These are phyloP conservation scores for Tetraneura akinire DNA, from an alignment of 1,140 invertebrate genomes.

Conservation along the genomic window DNA sequence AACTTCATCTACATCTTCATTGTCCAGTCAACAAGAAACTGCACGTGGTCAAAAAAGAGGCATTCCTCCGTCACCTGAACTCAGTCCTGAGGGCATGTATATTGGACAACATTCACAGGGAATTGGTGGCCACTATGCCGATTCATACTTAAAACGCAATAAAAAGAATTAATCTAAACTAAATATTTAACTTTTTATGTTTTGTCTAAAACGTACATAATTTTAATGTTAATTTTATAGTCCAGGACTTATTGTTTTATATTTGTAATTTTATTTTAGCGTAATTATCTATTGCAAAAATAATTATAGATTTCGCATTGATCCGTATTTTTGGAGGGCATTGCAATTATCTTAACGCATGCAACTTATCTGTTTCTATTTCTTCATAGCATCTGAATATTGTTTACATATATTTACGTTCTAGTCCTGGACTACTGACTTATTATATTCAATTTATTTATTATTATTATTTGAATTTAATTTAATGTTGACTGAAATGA, in stretches of 20 bases:
- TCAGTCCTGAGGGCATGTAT: slow-evolving; percentile 62
- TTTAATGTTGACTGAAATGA: slow-evolving; percentile 43
- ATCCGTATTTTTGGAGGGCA: background rate
- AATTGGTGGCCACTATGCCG: slow-evolving; percentile 64
- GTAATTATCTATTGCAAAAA: slow-evolving; percentile 13
- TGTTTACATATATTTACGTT: slow-evolving; percentile 25
- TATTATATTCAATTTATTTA: background rate
- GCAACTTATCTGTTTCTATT: slow-evolving; percentile 44
- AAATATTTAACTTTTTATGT: background rate
- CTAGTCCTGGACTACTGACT: background rate
- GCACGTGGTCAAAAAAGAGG: slow-evolving; percentile 62
- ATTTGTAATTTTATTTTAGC: background rate
- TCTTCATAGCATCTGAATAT: background rate
- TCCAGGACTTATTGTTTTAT: slow-evolving; percentile 25
- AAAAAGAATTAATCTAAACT: slow-evolving; percentile 57
- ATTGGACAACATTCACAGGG: slow-evolving; percentile 66
- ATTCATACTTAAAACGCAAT: slow-evolving; percentile 62
- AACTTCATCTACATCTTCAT: slow-evolving; percentile 30
- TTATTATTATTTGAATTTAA: background rate
- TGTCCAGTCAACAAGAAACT: slow-evolving; percentile 49
- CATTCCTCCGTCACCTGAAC: slow-evolving; percentile 62
- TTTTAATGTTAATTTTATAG: background rate
- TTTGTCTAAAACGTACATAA: background rate
- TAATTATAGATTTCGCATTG: background rate
- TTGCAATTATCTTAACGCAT: background rate